These are phyloP conservation scores for Hydraecia micacea DNA, from an alignment of 2,888 invertebrate genomes.

Conservation along the genomic window DNA sequence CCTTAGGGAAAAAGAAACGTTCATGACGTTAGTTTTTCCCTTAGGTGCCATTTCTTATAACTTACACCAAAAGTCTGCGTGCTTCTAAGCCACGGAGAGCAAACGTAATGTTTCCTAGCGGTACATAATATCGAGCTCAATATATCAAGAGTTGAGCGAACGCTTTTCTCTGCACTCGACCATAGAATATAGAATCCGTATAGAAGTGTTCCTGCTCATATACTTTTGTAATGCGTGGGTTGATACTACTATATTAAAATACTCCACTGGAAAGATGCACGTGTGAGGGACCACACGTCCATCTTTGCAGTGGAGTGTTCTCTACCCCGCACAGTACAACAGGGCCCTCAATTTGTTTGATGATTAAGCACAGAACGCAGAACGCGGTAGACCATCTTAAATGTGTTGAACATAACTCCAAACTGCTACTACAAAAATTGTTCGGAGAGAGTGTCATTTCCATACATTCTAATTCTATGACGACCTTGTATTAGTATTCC, in stretches of 20 bases:
- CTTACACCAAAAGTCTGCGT: constrained; percentile 57
- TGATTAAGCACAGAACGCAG: neutral
- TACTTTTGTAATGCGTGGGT: neutral
- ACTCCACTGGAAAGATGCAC: neutral
- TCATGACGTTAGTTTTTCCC: neutral
- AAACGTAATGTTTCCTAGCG: constrained; percentile 72
- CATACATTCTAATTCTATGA: constrained; percentile 7
- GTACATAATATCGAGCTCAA: constrained; percentile 75
- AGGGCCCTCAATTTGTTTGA: neutral
- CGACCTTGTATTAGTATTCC: constrained; percentile 51
- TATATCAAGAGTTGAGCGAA: constrained; percentile 75
- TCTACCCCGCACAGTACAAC: too few relatives aligned
- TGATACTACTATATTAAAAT: neutral
- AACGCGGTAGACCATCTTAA: too few relatives aligned
- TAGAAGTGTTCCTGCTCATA: neutral
- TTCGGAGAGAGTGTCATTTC: neutral
- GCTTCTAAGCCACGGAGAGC: constrained; percentile 68
- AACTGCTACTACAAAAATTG: neutral
- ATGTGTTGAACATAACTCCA: neutral
- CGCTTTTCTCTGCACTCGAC: constrained; percentile 57
- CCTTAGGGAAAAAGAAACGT: too few relatives aligned
- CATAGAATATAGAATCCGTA: constrained; percentile 24
- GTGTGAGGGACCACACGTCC: too few relatives aligned
- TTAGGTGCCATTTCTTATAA: constrained; percentile 20
- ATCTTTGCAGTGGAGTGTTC: neutral